Evolutionary conservation across 2,888 invertebrate genomes (phyloP).

Genomic region (Eristalis arbustorum): DNA sequence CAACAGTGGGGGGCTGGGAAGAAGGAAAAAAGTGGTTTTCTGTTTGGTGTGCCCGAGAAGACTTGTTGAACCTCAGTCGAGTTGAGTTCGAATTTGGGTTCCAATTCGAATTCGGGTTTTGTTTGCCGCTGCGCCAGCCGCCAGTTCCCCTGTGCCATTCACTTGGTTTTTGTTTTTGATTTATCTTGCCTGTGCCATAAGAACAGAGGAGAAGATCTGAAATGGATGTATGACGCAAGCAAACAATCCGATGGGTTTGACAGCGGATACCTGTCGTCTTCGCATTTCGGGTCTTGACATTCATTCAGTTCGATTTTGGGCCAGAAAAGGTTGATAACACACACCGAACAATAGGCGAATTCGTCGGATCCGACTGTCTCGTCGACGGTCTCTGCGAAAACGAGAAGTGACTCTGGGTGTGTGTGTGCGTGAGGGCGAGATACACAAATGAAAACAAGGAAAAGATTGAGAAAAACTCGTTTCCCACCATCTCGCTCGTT

Average conservation of each 20-base stretch:
- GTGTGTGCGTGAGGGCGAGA: background rate
- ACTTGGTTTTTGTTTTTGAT: conserved; percentile 44
- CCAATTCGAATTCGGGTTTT: background rate
- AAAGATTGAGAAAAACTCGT: conserved; percentile 66
- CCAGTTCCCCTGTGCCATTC: conserved; percentile 22
- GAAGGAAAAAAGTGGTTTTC: conserved; percentile 37
- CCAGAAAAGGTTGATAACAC: conserved; percentile 49
- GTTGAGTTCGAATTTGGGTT: conserved; percentile 35
- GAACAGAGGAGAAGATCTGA: too few species aligned
- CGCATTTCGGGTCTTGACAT: background rate
- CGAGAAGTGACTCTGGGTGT: background rate
- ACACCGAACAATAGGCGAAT: conserved; percentile 22
- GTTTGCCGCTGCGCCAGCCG: background rate
- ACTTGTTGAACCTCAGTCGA: conserved; percentile 27
- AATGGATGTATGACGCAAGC: conserved; percentile 67
- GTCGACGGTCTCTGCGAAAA: background rate
- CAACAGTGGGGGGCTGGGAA: too few species aligned
- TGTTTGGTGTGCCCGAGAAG: conserved; percentile 16
- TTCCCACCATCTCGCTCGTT: conserved; percentile 44
- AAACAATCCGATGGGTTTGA: background rate
- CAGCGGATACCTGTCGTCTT: conserved; percentile 33
- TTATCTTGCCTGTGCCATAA: conserved; percentile 23
- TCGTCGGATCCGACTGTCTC: background rate
- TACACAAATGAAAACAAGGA: conserved; percentile 60
- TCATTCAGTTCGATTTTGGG: conserved; percentile 30